Percentiles rank a stretch among this genome's conserved stretches.
Evolutionary conservation across 2,888 invertebrate genomes (phyloP).

Genomic region (Stenolophus ochropezus): DNA sequence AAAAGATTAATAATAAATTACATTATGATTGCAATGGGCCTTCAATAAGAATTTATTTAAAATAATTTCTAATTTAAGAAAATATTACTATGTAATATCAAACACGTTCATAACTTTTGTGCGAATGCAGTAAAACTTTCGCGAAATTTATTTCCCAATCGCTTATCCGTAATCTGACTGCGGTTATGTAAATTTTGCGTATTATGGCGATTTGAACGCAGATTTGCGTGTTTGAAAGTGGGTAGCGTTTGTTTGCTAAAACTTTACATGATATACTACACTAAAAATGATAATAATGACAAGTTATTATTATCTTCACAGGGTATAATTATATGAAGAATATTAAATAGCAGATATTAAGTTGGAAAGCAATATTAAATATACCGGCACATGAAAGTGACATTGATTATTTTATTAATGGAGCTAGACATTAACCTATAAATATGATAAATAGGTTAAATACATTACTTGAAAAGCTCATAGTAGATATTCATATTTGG

Average conservation of each 20-base stretch:
- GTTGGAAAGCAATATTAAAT: background rate
- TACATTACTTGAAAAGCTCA: too few species aligned
- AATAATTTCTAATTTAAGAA: too few species aligned
- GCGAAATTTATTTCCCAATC: constrained; percentile 7
- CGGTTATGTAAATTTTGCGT: constrained; percentile 17
- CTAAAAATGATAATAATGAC: constrained; percentile 24
- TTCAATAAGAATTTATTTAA: too few species aligned
- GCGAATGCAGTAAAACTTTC: background rate
- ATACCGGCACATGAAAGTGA: background rate
- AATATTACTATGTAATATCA: too few species aligned
- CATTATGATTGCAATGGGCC: too few species aligned
- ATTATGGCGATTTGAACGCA: constrained; percentile 17
- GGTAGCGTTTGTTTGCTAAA: constrained; percentile 6
- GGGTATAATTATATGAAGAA: background rate
- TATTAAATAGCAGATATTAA: background rate
- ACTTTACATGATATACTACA: constrained; percentile 5
- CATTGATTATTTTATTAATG: background rate
- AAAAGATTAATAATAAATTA: too few species aligned
- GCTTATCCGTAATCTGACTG: constrained; percentile 15
- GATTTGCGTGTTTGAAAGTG: constrained; percentile 23
- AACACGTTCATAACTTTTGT: too few species aligned
- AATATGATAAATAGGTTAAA: background rate
- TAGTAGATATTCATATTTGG: too few species aligned
- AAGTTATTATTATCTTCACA: constrained; percentile 1
- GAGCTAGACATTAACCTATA: background rate